Percentiles rank a stretch among this genome's conserved stretches.
phyloP scores from a whole-genome alignment of 2,797 vertebrate genomes.

The Pangasius sanitwongsei region DNA sequence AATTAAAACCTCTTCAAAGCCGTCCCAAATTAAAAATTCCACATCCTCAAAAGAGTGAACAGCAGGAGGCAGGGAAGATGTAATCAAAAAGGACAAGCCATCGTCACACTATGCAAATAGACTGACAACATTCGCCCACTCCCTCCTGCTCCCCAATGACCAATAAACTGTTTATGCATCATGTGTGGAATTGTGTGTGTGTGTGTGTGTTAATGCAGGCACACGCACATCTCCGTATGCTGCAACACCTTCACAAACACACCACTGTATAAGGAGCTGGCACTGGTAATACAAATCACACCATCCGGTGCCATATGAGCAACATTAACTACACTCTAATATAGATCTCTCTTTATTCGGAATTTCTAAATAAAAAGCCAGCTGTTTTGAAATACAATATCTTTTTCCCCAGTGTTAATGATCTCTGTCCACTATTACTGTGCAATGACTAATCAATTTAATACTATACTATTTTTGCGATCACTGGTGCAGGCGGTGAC shows the following conservation, averaged over 20 bases:
- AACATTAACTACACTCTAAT: not conserved
- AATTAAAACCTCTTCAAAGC: slow-evolving; percentile 65
- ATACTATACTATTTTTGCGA: not conserved
- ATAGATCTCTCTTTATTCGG: not conserved
- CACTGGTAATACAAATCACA: slow-evolving; percentile 4
- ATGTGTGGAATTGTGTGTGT: slow-evolving; percentile 29
- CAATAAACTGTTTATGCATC: slow-evolving; percentile 61
- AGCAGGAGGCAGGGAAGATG: slow-evolving; percentile 70
- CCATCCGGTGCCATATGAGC: not conserved
- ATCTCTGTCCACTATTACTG: not conserved
- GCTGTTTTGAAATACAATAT: not conserved
- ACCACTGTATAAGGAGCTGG: not conserved
- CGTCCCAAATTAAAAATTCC: slow-evolving; percentile 65
- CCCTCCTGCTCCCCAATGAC: slow-evolving; percentile 49
- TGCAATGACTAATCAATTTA: not conserved
- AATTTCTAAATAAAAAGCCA: not conserved
- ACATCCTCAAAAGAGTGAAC: slow-evolving; percentile 64
- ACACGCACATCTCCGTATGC: not conserved
- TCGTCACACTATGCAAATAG: slow-evolving; percentile 73
- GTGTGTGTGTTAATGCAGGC: slow-evolving; percentile 25
- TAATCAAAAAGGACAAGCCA: slow-evolving; percentile 74
- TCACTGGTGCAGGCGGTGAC: not conserved
- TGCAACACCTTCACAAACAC: not conserved
- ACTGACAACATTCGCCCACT: slow-evolving; percentile 65
- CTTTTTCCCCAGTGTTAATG: no score